Percentiles rank a stretch among this genome's conserved stretches.
Evolutionary conservation across 2,113 vertebrate genomes (phyloP).

Genomic region (Nipponia nippon): DNA sequence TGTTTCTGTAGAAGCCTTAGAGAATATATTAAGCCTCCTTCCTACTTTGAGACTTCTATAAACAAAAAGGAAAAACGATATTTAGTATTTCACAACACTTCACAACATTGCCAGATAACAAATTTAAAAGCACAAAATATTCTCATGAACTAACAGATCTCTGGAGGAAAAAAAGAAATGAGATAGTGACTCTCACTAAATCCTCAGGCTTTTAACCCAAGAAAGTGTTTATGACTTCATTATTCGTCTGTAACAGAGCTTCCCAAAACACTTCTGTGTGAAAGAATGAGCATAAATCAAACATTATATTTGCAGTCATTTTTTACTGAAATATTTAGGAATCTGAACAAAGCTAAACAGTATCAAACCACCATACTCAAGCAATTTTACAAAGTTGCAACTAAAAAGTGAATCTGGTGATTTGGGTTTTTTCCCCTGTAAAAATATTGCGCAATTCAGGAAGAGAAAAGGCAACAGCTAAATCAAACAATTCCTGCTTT

Average conservation of each 20-base stretch:
- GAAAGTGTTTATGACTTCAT: neutral
- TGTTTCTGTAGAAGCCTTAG: constrained; percentile 38
- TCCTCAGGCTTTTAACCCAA: neutral
- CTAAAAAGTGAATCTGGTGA: neutral
- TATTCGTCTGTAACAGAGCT: constrained; percentile 25
- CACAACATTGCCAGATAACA: constrained; percentile 13
- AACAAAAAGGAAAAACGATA: constrained; percentile 33
- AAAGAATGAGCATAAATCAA: constrained; percentile 6
- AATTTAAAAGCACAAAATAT: constrained; percentile 38
- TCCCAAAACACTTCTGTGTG: constrained; percentile 18
- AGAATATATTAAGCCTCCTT: constrained; percentile 87
- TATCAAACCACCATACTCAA: constrained; percentile 31
- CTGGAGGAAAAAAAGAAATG: neutral
- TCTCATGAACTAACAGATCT: constrained; percentile 18
- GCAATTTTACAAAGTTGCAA: neutral
- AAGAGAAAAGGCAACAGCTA: constrained; percentile 38
- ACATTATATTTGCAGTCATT: neutral
- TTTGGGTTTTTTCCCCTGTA: neutral
- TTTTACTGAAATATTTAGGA: constrained; percentile 42
- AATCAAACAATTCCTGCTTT: constrained; percentile 43
- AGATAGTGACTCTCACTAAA: neutral
- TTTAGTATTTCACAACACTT: constrained; percentile 50
- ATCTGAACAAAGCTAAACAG: constrained; percentile 24
- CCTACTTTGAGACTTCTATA: constrained; percentile 68
- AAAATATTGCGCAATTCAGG: constrained; percentile 42